Conservation (phyloP, 1,140 invertebrate genomes). For the Pseudobourletiella spinata region DNA sequence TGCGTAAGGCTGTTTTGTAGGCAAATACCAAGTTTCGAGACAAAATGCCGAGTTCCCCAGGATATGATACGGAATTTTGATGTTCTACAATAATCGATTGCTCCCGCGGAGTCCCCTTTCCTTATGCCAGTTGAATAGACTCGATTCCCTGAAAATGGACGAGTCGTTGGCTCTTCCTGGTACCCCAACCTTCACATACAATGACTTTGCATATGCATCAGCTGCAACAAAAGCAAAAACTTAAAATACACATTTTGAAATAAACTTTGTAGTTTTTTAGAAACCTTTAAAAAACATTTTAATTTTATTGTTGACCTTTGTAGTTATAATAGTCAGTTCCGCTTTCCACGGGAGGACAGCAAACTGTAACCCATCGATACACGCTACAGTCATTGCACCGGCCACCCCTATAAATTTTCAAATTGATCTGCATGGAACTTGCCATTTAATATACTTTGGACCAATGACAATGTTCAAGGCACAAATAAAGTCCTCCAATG, state of each 20-base stretch:
- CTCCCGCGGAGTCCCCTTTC: not conserved
- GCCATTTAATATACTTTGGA: not conserved
- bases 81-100: not conserved
- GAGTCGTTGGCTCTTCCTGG: not conserved
- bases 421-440: not conserved
- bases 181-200: not conserved
- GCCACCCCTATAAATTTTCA: not conserved
- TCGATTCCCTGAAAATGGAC: not conserved
- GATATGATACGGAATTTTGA: not conserved
- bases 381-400: not conserved
- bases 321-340: not conserved
- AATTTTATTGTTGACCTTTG: not conserved
- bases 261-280: not conserved
- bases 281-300: not conserved
- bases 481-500: not conserved
- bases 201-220: not conserved
- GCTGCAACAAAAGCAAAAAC: not conserved
- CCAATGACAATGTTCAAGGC: not conserved
- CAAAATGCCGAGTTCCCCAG: not conserved
- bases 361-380: not conserved
- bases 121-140: not conserved
- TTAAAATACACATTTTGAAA: not conserved
- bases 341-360: not conserved
- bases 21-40: not conserved
- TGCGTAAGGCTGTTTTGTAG: too few species aligned